phyloP scores from a whole-genome alignment of 2,888 invertebrate genomes.

The Spialia ferax region DNA sequence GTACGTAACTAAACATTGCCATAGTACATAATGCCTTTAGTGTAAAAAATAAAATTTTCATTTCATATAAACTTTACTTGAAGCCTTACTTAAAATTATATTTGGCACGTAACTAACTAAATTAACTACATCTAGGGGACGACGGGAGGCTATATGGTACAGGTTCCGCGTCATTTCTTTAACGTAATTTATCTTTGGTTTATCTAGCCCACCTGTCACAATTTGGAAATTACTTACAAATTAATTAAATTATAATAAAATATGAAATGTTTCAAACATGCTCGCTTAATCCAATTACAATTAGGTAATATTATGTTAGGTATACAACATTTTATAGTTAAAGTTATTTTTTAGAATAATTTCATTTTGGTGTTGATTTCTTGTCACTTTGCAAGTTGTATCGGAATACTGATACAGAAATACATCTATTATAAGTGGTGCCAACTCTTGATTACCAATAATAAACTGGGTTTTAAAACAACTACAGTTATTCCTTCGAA shows the following conservation, averaged over 20 bases:
- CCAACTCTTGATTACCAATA: conserved; percentile 16
- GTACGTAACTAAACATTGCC: conserved; percentile 64
- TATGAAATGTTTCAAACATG: conserved; percentile 69
- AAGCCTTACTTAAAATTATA: conserved; percentile 72
- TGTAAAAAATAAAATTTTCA: conserved; percentile 68
- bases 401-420: conserved; percentile 38
- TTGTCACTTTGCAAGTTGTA: conserved; percentile 26
- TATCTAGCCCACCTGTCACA: conserved; percentile 81
- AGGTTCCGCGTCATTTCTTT: conserved; percentile 65
- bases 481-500: not conserved
- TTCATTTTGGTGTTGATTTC: conserved; percentile 46
- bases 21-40: conserved; percentile 75
- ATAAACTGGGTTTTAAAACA: conserved; percentile 1
- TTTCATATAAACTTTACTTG: conserved; percentile 57
- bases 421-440: conserved; percentile 16
- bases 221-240: conserved; percentile 63
- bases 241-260: conserved; percentile 64
- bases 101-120: conserved; percentile 76
- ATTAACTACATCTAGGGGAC: conserved; percentile 50
- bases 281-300: conserved; percentile 55
- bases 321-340: conserved; percentile 29
- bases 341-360: conserved; percentile 47
- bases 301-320: conserved; percentile 43
- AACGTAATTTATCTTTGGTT: conserved; percentile 82
- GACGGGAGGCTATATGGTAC: conserved; percentile 79